Evolutionary conservation across 1,140 invertebrate species (phyloP), one percentile per base, ranked within the genome.

Genomic region (Drosophila punjabiensis): DNA sequence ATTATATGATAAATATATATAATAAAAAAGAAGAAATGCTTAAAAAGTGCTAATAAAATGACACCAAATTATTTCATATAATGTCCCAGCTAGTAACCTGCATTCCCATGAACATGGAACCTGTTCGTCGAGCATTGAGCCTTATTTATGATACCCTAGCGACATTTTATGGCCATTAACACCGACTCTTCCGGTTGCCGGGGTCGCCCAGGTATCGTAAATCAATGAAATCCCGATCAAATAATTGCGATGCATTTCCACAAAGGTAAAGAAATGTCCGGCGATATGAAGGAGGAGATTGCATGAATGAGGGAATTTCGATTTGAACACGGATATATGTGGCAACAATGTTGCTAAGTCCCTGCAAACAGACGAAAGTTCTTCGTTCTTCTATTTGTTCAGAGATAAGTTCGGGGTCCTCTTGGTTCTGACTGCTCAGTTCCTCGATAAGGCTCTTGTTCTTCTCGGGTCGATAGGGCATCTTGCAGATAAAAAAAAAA

Each of bases 341-440:
- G 85, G 68, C 86, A 89, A 89, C 86, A 89, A 76, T 89, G 86
- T 89, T 89, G 86, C 86, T 76, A 86, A 89, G 86, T 79, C 87
- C 80, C 43, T 16, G 73, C 81, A 88, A 88, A 88, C 84, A 90
- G 75, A 73, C 82, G 61, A 90, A 89, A 90, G 81, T 90, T 90
- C 50, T 76, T 79, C 60, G 75, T 39, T 74, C 62, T 50, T 63
- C 45, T 86, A 73, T 87, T 87, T 87, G 76, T 47, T 67, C 59
- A 53, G 62, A 82, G 86, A 89, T 89, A 90, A 88, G 82, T 88
- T 73, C 74, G 70, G 39, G 78, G 58, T 58, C 35, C 50, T 62
- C 50, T 39, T 76, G 50, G 67, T 55, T 48, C 43, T 45, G 14
- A 28, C 5, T 32, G 10, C 30, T 11, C 52, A 14, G n/a, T 35